Base-by-base conservation (phyloP, 2,797 vertebrate species). In the Karalla daura region DNA sequence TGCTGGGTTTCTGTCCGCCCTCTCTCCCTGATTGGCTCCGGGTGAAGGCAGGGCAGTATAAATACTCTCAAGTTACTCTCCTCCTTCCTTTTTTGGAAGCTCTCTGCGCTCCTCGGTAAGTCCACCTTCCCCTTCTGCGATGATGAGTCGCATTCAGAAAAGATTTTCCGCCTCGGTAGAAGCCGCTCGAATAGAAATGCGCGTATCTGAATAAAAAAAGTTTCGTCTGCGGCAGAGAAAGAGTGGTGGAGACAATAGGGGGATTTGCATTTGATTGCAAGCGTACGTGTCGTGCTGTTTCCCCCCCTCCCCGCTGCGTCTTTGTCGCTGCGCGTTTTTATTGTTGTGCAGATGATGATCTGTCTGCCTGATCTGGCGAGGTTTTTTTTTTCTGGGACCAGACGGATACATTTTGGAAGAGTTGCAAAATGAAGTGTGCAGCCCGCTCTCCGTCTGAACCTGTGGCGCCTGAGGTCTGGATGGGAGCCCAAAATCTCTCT, bases 41-140 rank as follows among this genome's bases (percentile, higher is more conserved):
- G 5, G 0, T 25, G 86, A 91, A 91, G 90, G 92, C 89, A 88
- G 87, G 90, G 75, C 81, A 11, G 63, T 86, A 91, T 87, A 91
- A 87, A 84, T 77, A 32, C 25, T 21, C 69, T 73, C 56, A 72
- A 37, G 30, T 86, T 78, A 45, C 61, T 14, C 24, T 20, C 3
- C 5, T 58, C 46, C 5, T 41, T 80, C 78, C 59, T 75, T 83
- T 80, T 76, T 72, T 77, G 32, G 50, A 60, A 72, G 12, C 62
- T 27, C 43, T 13, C 18, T 3, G 2, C 30, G 0, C 7, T 1
- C 0, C n/a, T 43, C 20, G 65, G 85, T 88, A 58, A 87, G 86
- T 74, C 0, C 13, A 5, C 8, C 7, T 3, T 74, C 0, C 13
- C 4, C 8, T 9, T 3, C 1, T 32, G 1, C 11, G 18, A 20